Percentiles rank a stretch among this genome's conserved stretches.
Conservation (phyloP, 2,113 vertebrate species). For the Dermatemys mawii region DNA sequence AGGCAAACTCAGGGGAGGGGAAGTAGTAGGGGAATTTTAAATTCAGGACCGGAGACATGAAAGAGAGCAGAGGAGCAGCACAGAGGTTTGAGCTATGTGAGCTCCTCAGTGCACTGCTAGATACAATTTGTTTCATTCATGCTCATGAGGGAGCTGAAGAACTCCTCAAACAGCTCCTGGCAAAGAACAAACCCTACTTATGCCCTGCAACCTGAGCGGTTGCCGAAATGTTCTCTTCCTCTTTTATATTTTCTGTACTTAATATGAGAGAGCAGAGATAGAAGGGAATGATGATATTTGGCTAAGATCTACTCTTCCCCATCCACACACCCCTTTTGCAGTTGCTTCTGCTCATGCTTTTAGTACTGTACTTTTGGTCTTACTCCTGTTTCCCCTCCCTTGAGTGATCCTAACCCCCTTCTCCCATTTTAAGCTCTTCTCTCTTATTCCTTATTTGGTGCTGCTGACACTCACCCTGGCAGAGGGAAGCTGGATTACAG, state of each 20-base stretch:
- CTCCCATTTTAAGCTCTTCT: not conserved
- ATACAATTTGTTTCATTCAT: not conserved
- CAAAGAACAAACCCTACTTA: not conserved
- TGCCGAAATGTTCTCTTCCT: not conserved
- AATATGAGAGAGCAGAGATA: fast-evolving
- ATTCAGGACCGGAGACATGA: not conserved
- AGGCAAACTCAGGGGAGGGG: not conserved
- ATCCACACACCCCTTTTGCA: fast-evolving
- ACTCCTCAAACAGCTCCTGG: not conserved
- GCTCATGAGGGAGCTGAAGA: not conserved
- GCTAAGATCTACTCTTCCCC: not conserved
- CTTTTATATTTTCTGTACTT: not conserved
- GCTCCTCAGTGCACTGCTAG: not conserved
- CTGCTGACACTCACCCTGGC: not conserved
- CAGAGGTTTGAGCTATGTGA: not conserved
- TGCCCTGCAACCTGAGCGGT: not conserved
- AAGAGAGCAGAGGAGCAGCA: not conserved
- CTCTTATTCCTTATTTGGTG: not conserved
- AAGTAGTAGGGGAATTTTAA: slow-evolving; percentile 7
- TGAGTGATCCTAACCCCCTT: not conserved
- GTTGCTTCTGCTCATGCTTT: not conserved
- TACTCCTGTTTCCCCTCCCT: not conserved
- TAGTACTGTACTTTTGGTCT: not conserved
- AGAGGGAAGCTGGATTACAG: not conserved
- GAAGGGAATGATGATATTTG: not conserved